phyloP scores from a whole-genome alignment of 2,113 vertebrate species.

The Uria aalge region DNA sequence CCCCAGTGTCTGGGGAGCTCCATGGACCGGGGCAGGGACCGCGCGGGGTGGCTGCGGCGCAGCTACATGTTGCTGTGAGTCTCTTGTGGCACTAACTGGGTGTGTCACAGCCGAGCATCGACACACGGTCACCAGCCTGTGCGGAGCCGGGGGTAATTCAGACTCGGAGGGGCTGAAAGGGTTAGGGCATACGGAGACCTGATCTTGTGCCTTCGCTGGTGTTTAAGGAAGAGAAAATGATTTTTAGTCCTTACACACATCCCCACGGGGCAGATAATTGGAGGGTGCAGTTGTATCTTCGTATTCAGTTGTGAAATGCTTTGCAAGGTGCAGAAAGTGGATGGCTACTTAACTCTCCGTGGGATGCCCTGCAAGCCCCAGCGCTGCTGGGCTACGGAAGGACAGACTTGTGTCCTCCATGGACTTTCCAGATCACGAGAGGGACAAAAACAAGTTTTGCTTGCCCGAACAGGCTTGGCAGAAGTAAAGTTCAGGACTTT shows the following conservation, averaged over 20 bases:
- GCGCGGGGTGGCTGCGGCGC: accelerated
- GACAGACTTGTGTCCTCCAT: background rate
- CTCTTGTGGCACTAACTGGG: background rate
- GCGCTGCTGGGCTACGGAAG: background rate
- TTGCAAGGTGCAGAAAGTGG: background rate
- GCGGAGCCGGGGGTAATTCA: background rate
- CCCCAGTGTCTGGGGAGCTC: background rate
- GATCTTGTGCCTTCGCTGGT: background rate
- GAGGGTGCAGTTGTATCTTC: background rate
- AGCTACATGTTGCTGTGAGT: accelerated
- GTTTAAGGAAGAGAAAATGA: background rate
- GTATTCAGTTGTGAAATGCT: background rate
- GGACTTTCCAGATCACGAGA: background rate
- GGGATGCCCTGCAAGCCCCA: background rate
- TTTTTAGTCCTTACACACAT: background rate
- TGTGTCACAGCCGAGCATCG: accelerated
- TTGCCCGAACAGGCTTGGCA: background rate
- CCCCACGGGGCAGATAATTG: background rate
- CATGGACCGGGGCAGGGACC: background rate
- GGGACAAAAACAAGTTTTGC: background rate
- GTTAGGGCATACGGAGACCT: background rate
- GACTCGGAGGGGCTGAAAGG: background rate
- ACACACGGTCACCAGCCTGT: background rate
- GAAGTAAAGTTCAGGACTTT: background rate
- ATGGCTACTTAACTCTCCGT: background rate